Conservation (phyloP, 2,888 invertebrate species). For the Phlogophora meticulosa region DNA sequence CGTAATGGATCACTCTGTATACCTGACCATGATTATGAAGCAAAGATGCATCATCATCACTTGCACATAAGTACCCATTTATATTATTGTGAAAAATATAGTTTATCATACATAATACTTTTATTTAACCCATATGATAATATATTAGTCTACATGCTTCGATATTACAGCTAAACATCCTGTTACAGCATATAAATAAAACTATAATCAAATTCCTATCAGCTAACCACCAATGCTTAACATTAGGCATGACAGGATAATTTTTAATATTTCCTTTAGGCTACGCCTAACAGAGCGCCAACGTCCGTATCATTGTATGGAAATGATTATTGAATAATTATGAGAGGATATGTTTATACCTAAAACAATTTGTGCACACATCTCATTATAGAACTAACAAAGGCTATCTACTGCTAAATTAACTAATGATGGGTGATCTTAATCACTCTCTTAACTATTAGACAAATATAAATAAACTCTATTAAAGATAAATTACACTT, state of each 20-base stretch:
- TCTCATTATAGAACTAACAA: conserved; percentile 35
- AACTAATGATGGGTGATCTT: conserved; percentile 6
- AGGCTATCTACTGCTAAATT: conserved; percentile 4
- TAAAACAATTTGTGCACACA: conserved; percentile 19
- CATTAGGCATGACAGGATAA: conserved; percentile 40
- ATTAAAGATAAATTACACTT: neutral
- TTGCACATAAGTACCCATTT: neutral
- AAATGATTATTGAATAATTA: conserved; percentile 47
- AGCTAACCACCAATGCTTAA: conserved; percentile 15
- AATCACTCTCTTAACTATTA: conserved; percentile 10
- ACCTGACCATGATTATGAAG: neutral
- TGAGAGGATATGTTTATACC: conserved; percentile 42
- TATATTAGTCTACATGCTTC: neutral
- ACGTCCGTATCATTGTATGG: conserved; percentile 38
- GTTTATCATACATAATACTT: neutral
- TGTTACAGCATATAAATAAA: conserved; percentile 49
- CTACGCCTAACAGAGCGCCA: conserved; percentile 9
- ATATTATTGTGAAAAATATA: neutral
- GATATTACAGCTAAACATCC: conserved; percentile 34
- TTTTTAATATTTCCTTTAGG: conserved; percentile 50
- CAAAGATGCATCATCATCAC: neutral
- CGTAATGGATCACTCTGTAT: no score
- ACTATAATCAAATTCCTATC: conserved; percentile 35
- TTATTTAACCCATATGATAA: conserved; percentile 3
- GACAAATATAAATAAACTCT: conserved; percentile 6